Base-by-base conservation (phyloP, 2,888 invertebrate genomes). In the Ypsolopha scabrella region DNA sequence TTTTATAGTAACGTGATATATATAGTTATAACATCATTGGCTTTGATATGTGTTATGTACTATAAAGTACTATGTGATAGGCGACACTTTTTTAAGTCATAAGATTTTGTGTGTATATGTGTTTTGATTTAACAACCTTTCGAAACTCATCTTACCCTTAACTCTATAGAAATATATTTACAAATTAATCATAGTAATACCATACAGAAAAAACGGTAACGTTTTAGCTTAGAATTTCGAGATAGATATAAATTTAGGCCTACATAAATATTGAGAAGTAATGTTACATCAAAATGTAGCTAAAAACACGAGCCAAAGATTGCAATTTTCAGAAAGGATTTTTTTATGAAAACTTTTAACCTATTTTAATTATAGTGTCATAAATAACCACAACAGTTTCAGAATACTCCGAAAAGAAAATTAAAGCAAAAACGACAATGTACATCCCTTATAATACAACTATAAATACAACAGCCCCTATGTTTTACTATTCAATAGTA, bases 31-130 rank as follows among this genome's bases (percentile, higher is more conserved):
- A 60, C 67, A 73, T 72, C 65, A 67, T 73, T 64, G 60, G 64
- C 14, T 72, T 72, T 85, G 85, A 83, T 85, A 85, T 85, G 85
- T 85, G 77, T 79, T 67, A 78, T 83, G 80, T 83, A 81, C 79
- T 82, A 81, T 78, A 74, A 78, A 82, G 80, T 83, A 81, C 79
- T 82, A 81, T 78, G 75, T 63, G 74, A 73, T 76, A 72, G 71
- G 72, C 71, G 72, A 70, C 67, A 65, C 62, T 60, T 67, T 61
- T 67, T 62, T 14, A 37, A 36, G 61, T 76, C 80, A 76, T 78
- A 77, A 75, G 74, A 78, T 71, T 47, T 68, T 70, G 67, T 72
- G 62, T 58, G 61, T 54, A 53, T 58, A 11, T 10, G 11, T 43
- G 35, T 36, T 43, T 13, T 10, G 43, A 13, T 43, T 65, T 61